Conservation (phyloP, 2,113 vertebrate species). For the Euleptes europaea region DNA sequence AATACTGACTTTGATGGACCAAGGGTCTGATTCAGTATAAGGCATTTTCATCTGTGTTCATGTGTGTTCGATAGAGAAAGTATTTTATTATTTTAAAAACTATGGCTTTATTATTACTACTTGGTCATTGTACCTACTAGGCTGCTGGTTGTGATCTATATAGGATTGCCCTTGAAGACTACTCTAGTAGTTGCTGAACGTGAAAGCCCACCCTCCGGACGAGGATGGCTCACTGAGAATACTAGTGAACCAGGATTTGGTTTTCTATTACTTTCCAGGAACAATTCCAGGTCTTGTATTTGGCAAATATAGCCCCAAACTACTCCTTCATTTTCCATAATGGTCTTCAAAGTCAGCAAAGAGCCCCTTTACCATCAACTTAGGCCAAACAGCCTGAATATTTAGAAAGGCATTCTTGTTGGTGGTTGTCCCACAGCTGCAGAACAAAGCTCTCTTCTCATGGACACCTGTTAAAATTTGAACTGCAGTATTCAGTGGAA, state of each 20-base stretch:
- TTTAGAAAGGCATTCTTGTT: background rate
- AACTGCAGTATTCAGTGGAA: background rate
- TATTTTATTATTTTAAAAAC: background rate
- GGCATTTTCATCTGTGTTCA: no score
- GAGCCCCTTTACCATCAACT: background rate
- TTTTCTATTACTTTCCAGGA: background rate
- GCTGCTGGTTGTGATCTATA: background rate
- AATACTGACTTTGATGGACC: no score
- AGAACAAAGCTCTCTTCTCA: background rate
- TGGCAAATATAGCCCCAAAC: background rate
- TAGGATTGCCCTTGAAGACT: background rate
- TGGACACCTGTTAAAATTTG: background rate
- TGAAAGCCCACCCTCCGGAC: background rate
- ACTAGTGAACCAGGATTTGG: background rate
- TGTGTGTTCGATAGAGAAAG: background rate
- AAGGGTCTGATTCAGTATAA: no score
- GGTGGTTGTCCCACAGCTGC: no score
- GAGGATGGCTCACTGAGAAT: background rate
- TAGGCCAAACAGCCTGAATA: background rate
- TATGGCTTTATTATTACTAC: background rate
- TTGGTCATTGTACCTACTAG: no score
- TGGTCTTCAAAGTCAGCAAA: background rate
- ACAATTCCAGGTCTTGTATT: background rate
- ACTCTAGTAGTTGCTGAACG: background rate
- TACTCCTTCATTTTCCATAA: background rate